Evolutionary conservation across 2,113 vertebrate species (phyloP).

Genomic region (Centropus unirufus): DNA sequence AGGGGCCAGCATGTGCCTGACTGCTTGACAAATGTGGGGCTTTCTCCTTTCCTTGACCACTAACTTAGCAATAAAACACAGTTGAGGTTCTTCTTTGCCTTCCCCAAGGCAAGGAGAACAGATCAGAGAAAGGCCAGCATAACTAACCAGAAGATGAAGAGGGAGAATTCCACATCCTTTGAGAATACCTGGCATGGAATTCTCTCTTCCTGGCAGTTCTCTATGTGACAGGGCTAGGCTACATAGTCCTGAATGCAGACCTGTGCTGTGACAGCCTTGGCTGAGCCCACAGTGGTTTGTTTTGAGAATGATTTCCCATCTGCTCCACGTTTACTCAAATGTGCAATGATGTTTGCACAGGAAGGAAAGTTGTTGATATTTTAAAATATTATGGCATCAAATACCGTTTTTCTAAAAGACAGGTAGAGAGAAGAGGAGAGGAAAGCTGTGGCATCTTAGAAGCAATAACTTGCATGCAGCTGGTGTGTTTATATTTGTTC

Average conservation of each 20-base stretch:
- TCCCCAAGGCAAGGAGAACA: background rate
- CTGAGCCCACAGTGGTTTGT: background rate
- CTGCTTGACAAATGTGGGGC: background rate
- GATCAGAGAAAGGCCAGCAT: background rate
- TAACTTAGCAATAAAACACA: background rate
- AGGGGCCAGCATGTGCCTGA: background rate
- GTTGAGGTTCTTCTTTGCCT: background rate
- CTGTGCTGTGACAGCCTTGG: background rate
- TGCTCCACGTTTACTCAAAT: background rate
- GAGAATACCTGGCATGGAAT: background rate
- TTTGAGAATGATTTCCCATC: background rate
- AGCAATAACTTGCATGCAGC: background rate
- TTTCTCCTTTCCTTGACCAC: background rate
- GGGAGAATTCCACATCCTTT: background rate
- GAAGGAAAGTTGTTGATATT: background rate
- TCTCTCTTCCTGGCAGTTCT: background rate
- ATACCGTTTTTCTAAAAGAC: background rate
- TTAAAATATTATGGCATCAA: background rate
- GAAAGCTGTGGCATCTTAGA: background rate
- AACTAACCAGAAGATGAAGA: background rate
- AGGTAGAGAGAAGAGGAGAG: background rate
- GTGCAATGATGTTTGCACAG: background rate
- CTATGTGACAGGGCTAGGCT: background rate
- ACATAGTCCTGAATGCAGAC: background rate
- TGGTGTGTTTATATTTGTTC: slow-evolving; percentile 11